Conservation (phyloP, 2,888 invertebrate species). For the Cybosia mesomella region DNA sequence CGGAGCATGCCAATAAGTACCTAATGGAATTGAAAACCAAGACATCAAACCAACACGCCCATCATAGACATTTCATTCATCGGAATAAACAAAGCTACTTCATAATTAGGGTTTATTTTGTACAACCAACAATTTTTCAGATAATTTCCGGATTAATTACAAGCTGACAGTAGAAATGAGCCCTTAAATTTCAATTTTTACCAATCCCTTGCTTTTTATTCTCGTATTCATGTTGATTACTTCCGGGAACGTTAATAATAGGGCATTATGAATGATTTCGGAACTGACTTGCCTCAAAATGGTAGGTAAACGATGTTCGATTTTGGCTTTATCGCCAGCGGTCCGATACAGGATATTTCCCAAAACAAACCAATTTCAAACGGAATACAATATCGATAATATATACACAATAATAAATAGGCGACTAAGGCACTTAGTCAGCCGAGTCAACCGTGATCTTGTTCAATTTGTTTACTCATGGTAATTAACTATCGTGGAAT, state of each 20-base stretch:
- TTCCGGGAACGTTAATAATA: conserved; percentile 43
- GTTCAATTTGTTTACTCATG: too few relatives aligned
- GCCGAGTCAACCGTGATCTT: too few relatives aligned
- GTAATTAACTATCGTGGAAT: too few relatives aligned
- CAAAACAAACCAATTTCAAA: too few relatives aligned
- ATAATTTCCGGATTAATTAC: conserved; percentile 31
- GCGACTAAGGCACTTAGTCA: too few relatives aligned
- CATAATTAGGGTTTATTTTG: conserved; percentile 9
- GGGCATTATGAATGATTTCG: conserved; percentile 33
- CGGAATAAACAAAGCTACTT: conserved; percentile 9
- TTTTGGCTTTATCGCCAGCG: conserved; percentile 18
- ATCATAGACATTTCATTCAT: background rate
- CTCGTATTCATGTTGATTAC: conserved; percentile 27
- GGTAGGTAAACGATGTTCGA: conserved; percentile 41
- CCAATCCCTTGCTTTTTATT: conserved; percentile 32
- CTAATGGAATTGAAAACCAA: background rate
- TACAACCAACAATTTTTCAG: conserved; percentile 25
- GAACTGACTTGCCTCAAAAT: conserved; percentile 42
- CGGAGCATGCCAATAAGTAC: too few relatives aligned
- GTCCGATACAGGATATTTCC: background rate
- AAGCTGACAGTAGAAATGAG: conserved; percentile 11
- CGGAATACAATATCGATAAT: background rate
- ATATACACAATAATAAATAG: background rate
- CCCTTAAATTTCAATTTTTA: conserved; percentile 26
- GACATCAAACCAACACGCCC: background rate